Base-by-base conservation (phyloP, 2,797 vertebrate genomes). In the Amniataba percoides region DNA sequence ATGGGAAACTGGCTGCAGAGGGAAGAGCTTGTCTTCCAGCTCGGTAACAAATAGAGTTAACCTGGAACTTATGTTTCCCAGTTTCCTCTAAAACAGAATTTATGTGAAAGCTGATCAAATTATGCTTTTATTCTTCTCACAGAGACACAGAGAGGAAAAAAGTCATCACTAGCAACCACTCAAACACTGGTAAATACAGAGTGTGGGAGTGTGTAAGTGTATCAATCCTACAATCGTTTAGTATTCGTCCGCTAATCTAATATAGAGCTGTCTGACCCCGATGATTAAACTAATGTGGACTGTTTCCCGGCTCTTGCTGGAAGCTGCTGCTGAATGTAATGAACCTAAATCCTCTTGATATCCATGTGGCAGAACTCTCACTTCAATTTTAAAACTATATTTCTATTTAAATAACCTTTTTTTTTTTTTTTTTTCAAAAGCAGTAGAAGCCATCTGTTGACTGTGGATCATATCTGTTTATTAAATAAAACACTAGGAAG, bases 1-100 rank as follows among this genome's bases (percentile, higher is more conserved):
- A 19, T 36, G 65, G 60, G 83, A 87, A 86, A 66, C 55, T 27
- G 61, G 55, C 71, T 59, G 52, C 2, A 59, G 61, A 42, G 49
- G 21, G 21, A 83, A 62, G 18, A 62, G n/a, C 51, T 53, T 51
- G 46, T 67, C 52, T 55, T 79, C 64, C 62, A 70, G 52, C 66
- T 62, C 52, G 52, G 49, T 59, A 61, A 79, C 82, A 84, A 78
- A 82, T 75, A 18, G 21, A 80, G 34, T 74, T 68, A 74, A 53
- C 51, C 56, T 63, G 48, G 19, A 82, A 42, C 40, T 79, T 60
- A 18, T 71, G 63, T 80, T 77, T 83, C 64, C 69, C 48, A 60
- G 52, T 71, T 78, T 77, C 48, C 52, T 65, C 53, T 64, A 18
- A 83, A 78, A 63, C 48, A 12, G 15, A 23, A 68, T 80, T 56